Evolutionary conservation across 2,888 invertebrate genomes (phyloP).

Genomic region (Rhodophaea formosa): DNA sequence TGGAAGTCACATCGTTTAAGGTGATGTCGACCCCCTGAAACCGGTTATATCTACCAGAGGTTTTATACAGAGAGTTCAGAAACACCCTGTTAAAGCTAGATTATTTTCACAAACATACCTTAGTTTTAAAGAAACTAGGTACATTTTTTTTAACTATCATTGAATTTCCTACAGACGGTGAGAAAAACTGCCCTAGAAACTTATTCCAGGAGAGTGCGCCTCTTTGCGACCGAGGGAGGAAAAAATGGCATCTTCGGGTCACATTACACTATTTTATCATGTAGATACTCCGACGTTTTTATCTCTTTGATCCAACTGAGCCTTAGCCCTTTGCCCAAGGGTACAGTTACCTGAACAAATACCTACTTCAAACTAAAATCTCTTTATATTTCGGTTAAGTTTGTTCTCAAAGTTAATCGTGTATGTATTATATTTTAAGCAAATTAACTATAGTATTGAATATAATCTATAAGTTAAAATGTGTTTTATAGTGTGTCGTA

Average conservation of each 20-base stretch:
- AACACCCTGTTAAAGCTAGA: too few species aligned
- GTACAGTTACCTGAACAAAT: slow-evolving; percentile 1
- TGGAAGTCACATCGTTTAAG: too few species aligned
- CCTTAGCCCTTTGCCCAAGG: not conserved
- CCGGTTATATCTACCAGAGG: too few species aligned
- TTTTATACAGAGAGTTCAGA: too few species aligned
- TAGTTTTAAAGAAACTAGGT: too few species aligned
- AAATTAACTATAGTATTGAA: too few species aligned
- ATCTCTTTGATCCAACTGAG: slow-evolving; percentile 23
- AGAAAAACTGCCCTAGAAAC: slow-evolving; percentile 40
- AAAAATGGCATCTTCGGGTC: slow-evolving; percentile 37
- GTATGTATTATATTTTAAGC: too few species aligned
- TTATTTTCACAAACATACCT: too few species aligned
- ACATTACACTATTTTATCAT: slow-evolving; percentile 35
- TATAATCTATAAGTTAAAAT: too few species aligned
- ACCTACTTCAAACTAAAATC: not conserved
- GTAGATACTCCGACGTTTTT: slow-evolving; percentile 30
- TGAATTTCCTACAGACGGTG: slow-evolving; percentile 26
- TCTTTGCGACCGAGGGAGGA: slow-evolving; percentile 31
- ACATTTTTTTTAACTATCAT: too few species aligned
- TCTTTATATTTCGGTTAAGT: not conserved
- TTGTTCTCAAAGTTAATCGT: not conserved
- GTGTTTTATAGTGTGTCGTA: too few species aligned
- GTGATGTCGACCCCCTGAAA: too few species aligned
- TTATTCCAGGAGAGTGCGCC: slow-evolving; percentile 43